Base-by-base conservation (phyloP, 92 coral and sea anemone species). In the Phymanthus crucifer region DNA sequence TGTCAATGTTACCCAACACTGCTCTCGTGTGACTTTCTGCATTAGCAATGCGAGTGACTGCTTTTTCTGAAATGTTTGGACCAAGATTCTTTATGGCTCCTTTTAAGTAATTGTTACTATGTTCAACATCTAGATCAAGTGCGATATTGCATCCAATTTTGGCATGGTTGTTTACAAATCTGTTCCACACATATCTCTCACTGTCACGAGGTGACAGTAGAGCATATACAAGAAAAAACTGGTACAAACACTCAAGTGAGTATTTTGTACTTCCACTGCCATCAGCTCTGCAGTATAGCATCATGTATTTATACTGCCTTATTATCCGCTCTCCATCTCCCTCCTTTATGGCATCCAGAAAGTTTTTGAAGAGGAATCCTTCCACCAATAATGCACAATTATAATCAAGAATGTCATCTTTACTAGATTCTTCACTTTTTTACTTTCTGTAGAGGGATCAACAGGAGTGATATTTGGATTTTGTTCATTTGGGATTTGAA, bases 301-400 rank as follows among this genome's bases (percentile, higher is more conserved):
- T 31, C 18, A 86, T 76, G 86, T 86, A 83, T 83, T 86, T 90
- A 74, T 73, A 86, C 45, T 86, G 93, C 71, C 90, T 86, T 83
- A 90, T 90, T 45, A 83, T 77, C 37, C 90, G 58, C 8, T 48
- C 75, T 23, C 93, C 93, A 83, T 89, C 90, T 24, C 90, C 93
- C 69, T 89, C 89, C 40, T 56, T 80, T 37, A 86, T 69, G 21
- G 90, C 93, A 82, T 89, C 90, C 54, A 89, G 82, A 68, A 89
- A 86, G 67, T 86, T 89, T 33, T 52, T 57, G 70, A 85, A 89
- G 14, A 86, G 37, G 46, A 81, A 74, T 35, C 93, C 87, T 40
- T 85, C 90, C 11, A 73, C 47, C 32, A 89, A 37, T 24, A 86
- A 72, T 9, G 84, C 90, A 74, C 88, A 90, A n/a, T 90, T 90